Percentiles rank a stretch among this genome's conserved stretches.
These are phyloP conservation scores for Clarias gariepinus DNA, from an alignment of 2,113 vertebrate species.

Conservation along the genomic window DNA sequence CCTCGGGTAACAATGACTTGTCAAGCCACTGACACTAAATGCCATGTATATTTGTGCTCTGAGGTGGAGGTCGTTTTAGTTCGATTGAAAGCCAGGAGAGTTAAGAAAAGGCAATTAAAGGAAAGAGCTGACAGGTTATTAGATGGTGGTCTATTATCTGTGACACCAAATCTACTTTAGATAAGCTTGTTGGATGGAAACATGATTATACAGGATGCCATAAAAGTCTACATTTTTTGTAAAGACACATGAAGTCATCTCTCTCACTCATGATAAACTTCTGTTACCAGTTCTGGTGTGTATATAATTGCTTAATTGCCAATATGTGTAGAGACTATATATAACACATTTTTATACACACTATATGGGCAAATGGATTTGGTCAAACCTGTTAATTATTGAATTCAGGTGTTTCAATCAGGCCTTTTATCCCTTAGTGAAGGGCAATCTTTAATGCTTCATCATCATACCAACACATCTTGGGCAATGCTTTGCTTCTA, in stretches of 20 bases:
- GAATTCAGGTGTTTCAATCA: no score
- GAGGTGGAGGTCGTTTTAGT: slow-evolving; percentile 26
- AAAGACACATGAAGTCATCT: no score
- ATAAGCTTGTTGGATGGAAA: not conserved
- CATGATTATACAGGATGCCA: not conserved
- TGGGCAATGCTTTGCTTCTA: no score
- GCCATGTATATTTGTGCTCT: slow-evolving; percentile 41
- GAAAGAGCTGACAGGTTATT: slow-evolving; percentile 24
- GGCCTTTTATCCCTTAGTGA: no score
- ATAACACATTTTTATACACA: not conserved
- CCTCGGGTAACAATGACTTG: slow-evolving; percentile 50
- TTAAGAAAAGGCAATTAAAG: slow-evolving; percentile 35
- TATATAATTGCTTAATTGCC: no score
- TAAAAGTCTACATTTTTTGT: no score
- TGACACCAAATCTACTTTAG: slow-evolving; percentile 3
- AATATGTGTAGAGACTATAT: not conserved
- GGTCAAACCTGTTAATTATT: no score
- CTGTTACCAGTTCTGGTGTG: no score
- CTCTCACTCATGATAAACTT: no score
- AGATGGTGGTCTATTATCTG: not conserved
- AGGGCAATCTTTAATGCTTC: no score
- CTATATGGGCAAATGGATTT: no score
- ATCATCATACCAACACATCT: no score
- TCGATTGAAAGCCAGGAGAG: slow-evolving; percentile 7
- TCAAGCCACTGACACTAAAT: slow-evolving; percentile 46